Conservation (phyloP, 2,888 invertebrate species). For the Apotomis capreana region DNA sequence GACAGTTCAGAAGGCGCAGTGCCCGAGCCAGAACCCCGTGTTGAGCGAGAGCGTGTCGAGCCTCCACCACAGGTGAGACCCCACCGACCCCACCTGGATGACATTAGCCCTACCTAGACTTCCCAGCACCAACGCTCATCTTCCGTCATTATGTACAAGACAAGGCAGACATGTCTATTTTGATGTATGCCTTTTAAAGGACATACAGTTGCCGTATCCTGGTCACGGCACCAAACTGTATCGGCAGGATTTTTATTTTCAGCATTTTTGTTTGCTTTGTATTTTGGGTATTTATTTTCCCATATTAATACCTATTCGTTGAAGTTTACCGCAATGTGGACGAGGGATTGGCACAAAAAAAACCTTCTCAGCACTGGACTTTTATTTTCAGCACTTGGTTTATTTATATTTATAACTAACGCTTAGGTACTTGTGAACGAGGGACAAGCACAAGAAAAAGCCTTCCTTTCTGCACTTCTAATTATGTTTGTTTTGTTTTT, state of each 20-base stretch:
- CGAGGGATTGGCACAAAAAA: no score
- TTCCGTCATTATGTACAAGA: no score
- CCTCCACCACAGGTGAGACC: conserved; percentile 47
- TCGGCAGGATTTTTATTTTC: not conserved
- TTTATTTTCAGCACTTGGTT: no score
- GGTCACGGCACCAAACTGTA: conserved; percentile 22
- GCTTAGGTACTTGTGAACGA: no score
- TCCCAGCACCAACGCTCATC: no score
- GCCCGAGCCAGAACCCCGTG: conserved; percentile 45
- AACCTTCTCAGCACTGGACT: no score
- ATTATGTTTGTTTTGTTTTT: not conserved
- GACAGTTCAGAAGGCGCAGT: conserved; percentile 66
- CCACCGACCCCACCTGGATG: not conserved
- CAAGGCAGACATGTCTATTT: no score
- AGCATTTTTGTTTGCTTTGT: not conserved
- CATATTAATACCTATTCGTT: not conserved
- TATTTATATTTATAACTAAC: no score
- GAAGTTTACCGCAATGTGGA: no score
- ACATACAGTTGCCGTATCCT: not conserved
- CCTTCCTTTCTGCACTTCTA: not conserved
- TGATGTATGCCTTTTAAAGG: no score
- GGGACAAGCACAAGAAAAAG: no score
- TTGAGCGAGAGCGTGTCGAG: conserved; percentile 41
- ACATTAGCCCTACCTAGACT: no score
- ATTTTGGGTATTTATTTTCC: not conserved